Evolutionary conservation across 2,888 invertebrate genomes (phyloP).

Genomic region (Capitulum mitella): DNA sequence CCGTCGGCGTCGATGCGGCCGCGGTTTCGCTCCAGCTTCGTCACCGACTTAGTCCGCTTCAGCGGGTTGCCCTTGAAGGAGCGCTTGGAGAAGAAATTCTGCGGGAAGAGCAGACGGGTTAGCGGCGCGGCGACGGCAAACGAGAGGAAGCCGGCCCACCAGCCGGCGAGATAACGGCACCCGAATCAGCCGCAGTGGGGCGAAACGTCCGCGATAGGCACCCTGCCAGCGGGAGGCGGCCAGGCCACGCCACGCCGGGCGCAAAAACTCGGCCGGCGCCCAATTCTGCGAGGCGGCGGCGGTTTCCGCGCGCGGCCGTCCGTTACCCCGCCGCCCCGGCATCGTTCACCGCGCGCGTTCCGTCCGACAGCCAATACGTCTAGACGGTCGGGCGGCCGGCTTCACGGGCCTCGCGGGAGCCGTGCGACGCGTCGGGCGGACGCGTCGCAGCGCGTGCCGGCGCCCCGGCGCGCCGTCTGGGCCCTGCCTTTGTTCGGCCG

Average conservation of each 20-base stretch:
- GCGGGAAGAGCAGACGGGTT: conserved; percentile 33
- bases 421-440: not conserved
- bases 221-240: too few species aligned
- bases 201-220: too few species aligned
- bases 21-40: conserved; percentile 67
- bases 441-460: not conserved
- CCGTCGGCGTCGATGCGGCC: conserved; percentile 39
- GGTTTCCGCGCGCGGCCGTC: too few species aligned
- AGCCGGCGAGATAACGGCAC: too few species aligned
- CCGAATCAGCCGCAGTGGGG: too few species aligned
- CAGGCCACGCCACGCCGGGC: too few species aligned
- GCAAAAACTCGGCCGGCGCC: too few species aligned
- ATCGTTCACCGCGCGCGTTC: too few species aligned
- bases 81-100: conserved; percentile 69
- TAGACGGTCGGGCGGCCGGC: not conserved
- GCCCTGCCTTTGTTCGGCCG: not conserved
- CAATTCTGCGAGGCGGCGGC: too few species aligned
- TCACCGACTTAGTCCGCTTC: conserved; percentile 85
- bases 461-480: not conserved
- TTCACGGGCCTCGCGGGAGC: not conserved
- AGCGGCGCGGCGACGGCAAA: too few species aligned
- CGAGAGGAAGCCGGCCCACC: too few species aligned
- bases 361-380: not conserved
- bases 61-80: conserved; percentile 75
- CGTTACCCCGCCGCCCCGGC: too few species aligned